Evolutionary conservation across 1,140 invertebrate species (phyloP).

Genomic region (Atopsyche davidsoni): DNA sequence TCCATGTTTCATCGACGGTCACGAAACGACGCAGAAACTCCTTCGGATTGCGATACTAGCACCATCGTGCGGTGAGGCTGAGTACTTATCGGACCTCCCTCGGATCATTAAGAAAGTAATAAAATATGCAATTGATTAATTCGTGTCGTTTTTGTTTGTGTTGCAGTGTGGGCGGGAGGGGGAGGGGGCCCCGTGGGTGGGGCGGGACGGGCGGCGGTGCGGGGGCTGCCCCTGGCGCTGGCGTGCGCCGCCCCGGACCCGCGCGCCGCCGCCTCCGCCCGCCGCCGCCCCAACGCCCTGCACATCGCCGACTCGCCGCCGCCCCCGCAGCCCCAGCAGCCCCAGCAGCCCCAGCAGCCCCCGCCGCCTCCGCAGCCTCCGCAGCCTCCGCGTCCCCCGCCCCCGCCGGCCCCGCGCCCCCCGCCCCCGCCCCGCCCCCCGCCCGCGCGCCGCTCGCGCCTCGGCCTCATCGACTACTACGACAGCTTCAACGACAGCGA

Average conservation of each 20-base stretch:
- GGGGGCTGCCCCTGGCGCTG: constrained; percentile 19
- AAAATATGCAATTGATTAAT: not conserved
- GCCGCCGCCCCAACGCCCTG: constrained; percentile 14
- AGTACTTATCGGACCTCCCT: no score
- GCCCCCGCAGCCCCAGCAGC: not conserved
- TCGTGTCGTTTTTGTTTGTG: not conserved
- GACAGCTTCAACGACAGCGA: constrained; percentile 20
- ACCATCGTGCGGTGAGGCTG: no score
- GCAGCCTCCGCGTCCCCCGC: not conserved
- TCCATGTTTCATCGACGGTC: no score
- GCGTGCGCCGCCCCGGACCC: constrained; percentile 22
- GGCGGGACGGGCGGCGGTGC: constrained; percentile 11
- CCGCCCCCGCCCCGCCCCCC: not conserved
- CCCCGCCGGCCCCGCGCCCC: not conserved
- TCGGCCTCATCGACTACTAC: constrained; percentile 6
- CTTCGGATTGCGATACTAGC: no score
- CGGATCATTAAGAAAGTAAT: not conserved
- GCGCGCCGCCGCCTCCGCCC: constrained; percentile 10
- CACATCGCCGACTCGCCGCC: not conserved
- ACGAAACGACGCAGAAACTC: no score
- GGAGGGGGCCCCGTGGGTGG: constrained; percentile 4
- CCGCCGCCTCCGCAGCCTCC: not conserved
- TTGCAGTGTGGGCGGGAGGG: constrained; percentile 21
- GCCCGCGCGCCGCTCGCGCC: not conserved
- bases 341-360: no score